A percentile compares a stretch with the other conserved stretches of the same genome.
phyloP scores from a whole-genome alignment of 2,888 invertebrate genomes.

The Spisula subtruncata region DNA sequence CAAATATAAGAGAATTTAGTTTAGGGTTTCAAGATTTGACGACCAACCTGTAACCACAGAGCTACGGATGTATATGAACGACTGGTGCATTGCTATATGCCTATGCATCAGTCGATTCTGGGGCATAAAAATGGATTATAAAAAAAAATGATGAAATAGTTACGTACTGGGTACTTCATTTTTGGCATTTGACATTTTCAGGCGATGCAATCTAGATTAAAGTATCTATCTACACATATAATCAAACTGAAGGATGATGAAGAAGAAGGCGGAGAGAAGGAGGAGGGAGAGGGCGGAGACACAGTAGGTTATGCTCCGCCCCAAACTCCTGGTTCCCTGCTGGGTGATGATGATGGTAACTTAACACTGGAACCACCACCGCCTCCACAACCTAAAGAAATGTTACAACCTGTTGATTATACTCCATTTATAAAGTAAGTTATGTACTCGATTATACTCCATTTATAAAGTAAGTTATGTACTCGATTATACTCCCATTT shows the following conservation, averaged over 20 bases:
- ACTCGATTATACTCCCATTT: slow-evolving; percentile 85
- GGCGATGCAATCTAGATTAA: slow-evolving; percentile 86
- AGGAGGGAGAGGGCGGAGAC: slow-evolving; percentile 67
- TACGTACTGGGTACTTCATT: too few species aligned
- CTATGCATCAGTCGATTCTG: too few species aligned
- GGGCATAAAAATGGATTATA: not conserved
- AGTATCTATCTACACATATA: slow-evolving; percentile 86
- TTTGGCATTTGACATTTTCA: slow-evolving; percentile 46
- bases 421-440: slow-evolving; percentile 85
- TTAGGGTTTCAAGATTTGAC: too few species aligned
- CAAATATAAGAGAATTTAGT: too few species aligned
- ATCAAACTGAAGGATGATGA: slow-evolving; percentile 82
- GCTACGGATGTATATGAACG: too few species aligned
- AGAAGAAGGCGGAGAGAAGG: slow-evolving; percentile 66
- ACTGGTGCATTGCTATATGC: too few species aligned
- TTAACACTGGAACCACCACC: slow-evolving; percentile 85
- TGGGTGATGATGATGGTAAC: slow-evolving; percentile 78
- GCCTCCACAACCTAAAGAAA: slow-evolving; percentile 83
- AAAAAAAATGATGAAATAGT: too few species aligned
- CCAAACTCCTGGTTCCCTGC: slow-evolving; percentile 78
- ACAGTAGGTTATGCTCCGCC: slow-evolving; percentile 70
- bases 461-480: slow-evolving; percentile 81
- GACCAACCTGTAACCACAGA: too few species aligned
- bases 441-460: slow-evolving; percentile 83
- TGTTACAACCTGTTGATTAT: slow-evolving; percentile 85